Conservation (phyloP, 2,888 invertebrate species). For the Phengaris alcon region DNA sequence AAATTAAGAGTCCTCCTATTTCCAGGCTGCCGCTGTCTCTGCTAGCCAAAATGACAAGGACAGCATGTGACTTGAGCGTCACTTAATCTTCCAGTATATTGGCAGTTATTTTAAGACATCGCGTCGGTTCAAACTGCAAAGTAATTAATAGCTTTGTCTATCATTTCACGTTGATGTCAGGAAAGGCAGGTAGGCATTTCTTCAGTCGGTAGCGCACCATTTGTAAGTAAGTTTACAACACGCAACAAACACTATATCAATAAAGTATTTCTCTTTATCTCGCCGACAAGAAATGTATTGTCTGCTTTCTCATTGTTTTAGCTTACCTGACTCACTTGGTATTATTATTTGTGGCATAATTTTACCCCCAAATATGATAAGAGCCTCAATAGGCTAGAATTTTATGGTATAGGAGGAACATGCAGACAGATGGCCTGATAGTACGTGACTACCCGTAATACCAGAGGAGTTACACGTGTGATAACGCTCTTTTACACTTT, state of each 20-base stretch:
- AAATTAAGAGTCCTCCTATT: no score
- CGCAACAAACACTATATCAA: neutral
- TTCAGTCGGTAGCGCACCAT: constrained; percentile 12
- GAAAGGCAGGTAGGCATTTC: constrained; percentile 1
- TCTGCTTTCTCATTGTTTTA: constrained; percentile 11
- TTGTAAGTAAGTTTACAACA: constrained; percentile 16
- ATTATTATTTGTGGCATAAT: neutral
- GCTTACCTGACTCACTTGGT: neutral
- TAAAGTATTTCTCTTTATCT: constrained; percentile 17
- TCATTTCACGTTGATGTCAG: neutral
- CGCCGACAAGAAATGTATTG: constrained; percentile 24
- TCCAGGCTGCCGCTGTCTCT: no score
- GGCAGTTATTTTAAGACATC: no score
- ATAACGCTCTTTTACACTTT: no score
- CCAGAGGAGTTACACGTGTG: no score
- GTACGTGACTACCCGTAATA: no score
- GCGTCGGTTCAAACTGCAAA: neutral
- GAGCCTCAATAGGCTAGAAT: no score
- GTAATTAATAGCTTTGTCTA: neutral
- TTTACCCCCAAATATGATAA: neutral
- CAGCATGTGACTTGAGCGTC: no score
- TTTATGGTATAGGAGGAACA: no score
- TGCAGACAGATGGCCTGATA: no score
- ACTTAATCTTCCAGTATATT: no score
- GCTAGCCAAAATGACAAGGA: no score